These are phyloP conservation scores for Exocentrus adspersus DNA, from an alignment of 2,888 invertebrate genomes.

Conservation along the genomic window DNA sequence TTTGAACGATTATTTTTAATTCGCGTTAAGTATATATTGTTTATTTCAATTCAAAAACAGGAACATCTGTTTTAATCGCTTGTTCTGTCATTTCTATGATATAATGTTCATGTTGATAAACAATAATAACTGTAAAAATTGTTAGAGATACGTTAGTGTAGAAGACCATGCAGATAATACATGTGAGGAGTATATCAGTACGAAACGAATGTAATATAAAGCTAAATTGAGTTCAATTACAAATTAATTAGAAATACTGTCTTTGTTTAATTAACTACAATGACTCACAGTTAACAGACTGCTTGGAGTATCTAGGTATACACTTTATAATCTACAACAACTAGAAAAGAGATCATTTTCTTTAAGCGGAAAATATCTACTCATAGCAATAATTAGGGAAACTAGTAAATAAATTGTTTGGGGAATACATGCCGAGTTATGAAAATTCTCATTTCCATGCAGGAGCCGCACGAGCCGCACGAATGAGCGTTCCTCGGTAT, in stretches of 20 bases:
- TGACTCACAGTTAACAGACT: constrained; percentile 36
- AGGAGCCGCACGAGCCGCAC: too few relatives aligned
- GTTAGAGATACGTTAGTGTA: background rate
- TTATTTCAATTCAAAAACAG: background rate
- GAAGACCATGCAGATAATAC: background rate
- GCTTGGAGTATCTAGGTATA: constrained; percentile 26
- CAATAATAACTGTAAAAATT: background rate
- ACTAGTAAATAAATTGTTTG: too few relatives aligned
- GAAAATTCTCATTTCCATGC: too few relatives aligned
- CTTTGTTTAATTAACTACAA: constrained; percentile 40
- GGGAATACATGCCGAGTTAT: too few relatives aligned
- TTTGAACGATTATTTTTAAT: too few relatives aligned
- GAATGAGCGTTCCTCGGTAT: too few relatives aligned
- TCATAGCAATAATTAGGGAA: too few relatives aligned
- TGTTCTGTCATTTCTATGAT: background rate
- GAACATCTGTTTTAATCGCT: background rate
- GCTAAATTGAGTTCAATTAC: constrained; percentile 40
- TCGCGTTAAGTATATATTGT: too few relatives aligned
- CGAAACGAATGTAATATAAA: constrained; percentile 28
- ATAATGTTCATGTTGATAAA: background rate
- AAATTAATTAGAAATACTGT: constrained; percentile 40
- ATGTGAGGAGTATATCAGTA: background rate
- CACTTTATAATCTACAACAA: background rate
- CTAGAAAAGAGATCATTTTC: too few relatives aligned
- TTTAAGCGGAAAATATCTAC: too few relatives aligned